Evolutionary conservation across 2,797 vertebrate genomes (phyloP).

Genomic region (Bovichtus diacanthus): DNA sequence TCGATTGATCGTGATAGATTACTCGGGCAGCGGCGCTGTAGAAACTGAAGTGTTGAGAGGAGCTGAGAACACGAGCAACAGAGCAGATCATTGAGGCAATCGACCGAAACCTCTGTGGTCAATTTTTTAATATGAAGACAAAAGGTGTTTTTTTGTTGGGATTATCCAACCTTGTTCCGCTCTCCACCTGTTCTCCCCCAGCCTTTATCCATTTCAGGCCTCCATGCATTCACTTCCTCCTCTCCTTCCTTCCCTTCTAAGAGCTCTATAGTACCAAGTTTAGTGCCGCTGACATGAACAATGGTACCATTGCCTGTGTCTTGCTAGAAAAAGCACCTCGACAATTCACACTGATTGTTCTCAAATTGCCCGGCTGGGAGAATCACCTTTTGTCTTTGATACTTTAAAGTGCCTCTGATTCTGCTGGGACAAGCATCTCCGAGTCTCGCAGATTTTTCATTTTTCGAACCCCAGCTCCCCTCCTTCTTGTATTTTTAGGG

Average conservation of each 20-base stretch:
- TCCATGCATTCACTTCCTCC: slow-evolving; percentile 3
- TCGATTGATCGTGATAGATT: slow-evolving; percentile 77
- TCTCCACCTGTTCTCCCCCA: not conserved
- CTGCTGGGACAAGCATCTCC: slow-evolving; percentile 66
- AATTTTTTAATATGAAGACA: slow-evolving; percentile 67
- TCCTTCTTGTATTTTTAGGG: slow-evolving; percentile 36
- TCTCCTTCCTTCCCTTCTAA: not conserved
- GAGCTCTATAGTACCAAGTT: slow-evolving; percentile 52
- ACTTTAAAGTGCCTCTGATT: slow-evolving; percentile 77
- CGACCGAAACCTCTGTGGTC: slow-evolving; percentile 55
- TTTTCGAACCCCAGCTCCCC: slow-evolving; percentile 18
- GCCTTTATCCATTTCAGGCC: not conserved
- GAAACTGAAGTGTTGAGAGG: slow-evolving; percentile 68
- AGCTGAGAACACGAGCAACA: slow-evolving; percentile 64
- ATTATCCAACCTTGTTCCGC: slow-evolving; percentile 1
- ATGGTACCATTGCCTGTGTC: slow-evolving; percentile 58
- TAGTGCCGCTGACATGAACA: slow-evolving; percentile 75
- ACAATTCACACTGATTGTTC: slow-evolving; percentile 83
- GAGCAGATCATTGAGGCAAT: slow-evolving; percentile 77
- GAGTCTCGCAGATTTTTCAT: slow-evolving; percentile 58
- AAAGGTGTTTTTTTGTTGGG: slow-evolving; percentile 4
- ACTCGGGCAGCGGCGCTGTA: slow-evolving; percentile 51
- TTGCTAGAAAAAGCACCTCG: slow-evolving; percentile 64
- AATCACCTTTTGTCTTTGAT: slow-evolving; percentile 74
- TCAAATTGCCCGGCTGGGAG: slow-evolving; percentile 79